Conservation (phyloP, 2,113 vertebrate species). For the Bothrops jararaca region DNA sequence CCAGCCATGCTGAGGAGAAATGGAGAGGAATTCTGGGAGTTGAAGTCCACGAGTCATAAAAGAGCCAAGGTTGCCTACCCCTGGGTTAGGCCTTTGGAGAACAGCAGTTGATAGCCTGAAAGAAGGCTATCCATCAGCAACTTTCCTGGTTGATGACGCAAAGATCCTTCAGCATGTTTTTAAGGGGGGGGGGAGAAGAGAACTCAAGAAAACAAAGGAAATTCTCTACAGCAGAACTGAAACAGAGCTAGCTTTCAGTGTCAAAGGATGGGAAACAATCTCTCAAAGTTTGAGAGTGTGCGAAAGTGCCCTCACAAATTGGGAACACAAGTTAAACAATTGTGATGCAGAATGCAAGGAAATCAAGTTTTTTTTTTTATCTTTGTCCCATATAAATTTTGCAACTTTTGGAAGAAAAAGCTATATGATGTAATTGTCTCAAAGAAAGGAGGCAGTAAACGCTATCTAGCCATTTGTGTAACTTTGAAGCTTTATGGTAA, state of each 20-base stretch:
- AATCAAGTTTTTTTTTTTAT: background rate
- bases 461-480: background rate
- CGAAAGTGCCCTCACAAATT: background rate
- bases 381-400: slow-evolving; percentile 22
- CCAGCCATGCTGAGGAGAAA: too few species aligned
- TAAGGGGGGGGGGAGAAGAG: background rate
- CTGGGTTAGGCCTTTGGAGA: background rate
- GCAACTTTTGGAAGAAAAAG: background rate
- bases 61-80: too few species aligned
- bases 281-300: background rate
- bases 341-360: slow-evolving; percentile 5
- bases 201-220: slow-evolving; percentile 18
- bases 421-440: background rate
- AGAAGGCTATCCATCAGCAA: background rate
- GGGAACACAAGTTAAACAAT: background rate
- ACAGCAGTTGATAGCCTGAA: background rate
- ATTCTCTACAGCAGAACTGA: slow-evolving; percentile 7
- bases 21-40: too few species aligned
- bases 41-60: too few species aligned
- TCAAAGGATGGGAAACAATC: slow-evolving; percentile 1
- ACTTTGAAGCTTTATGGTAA: background rate
- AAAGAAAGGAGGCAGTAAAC: background rate
- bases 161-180: slow-evolving; percentile 12
- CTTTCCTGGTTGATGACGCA: slow-evolving; percentile 22
- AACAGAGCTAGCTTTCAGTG: background rate